phyloP scores from a whole-genome alignment of 23 tunicate species.

The Ciona savignyi region DNA sequence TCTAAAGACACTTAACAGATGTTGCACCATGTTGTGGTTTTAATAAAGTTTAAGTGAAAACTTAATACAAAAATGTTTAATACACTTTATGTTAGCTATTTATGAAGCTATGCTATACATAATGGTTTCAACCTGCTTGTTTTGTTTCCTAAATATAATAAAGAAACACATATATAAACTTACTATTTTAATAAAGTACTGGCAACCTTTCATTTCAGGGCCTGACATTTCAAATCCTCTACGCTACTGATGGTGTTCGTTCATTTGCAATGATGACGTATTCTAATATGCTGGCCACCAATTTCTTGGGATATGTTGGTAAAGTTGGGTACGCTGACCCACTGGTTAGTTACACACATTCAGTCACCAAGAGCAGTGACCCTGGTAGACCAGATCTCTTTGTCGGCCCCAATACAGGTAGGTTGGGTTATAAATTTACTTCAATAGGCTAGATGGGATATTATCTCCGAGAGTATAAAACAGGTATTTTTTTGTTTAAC shows the following conservation, averaged over 20 bases:
- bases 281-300: not conserved
- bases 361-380: not conserved
- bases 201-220: constrained; percentile 1
- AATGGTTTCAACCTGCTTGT: too few relatives aligned
- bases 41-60: too few relatives aligned
- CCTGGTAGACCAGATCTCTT: not conserved
- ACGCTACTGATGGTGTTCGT: constrained; percentile 13
- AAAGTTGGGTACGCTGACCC: not conserved
- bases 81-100: too few relatives aligned
- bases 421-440: too few relatives aligned
- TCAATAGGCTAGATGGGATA: too few relatives aligned
- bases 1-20: too few relatives aligned
- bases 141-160: too few relatives aligned
- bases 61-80: too few relatives aligned
- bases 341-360: not conserved
- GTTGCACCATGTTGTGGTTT: too few relatives aligned
- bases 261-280: constrained; percentile 6
- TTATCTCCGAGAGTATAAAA: too few relatives aligned
- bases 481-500: too few relatives aligned
- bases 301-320: not conserved
- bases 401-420: not conserved
- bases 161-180: not conserved
- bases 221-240: constrained; percentile 28
- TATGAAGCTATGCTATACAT: too few relatives aligned
- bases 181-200: not conserved